A percentile compares a stretch with the other conserved stretches of the same genome.
Conservation (phyloP, 2,113 vertebrate species). For the Cercocebus atys region DNA sequence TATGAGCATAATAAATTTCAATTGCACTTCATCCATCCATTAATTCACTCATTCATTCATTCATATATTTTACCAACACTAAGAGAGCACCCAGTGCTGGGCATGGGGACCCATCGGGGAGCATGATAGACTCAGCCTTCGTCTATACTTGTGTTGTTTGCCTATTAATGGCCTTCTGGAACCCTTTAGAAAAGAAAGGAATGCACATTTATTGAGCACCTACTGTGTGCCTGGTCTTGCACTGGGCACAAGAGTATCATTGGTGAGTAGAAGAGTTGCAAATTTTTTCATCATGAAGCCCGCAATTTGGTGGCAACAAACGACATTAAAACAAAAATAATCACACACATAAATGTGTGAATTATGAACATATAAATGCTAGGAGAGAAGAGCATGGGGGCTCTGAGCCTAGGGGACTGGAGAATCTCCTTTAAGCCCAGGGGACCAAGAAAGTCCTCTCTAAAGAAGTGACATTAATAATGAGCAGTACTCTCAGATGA, state of each 20-base stretch:
- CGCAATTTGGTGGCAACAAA: no score
- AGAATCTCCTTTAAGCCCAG: no score
- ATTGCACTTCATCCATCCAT: no score
- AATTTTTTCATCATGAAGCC: not conserved
- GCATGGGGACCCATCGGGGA: accelerated
- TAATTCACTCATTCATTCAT: not conserved
- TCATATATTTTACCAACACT: accelerated
- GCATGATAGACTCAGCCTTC: not conserved
- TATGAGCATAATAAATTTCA: not conserved
- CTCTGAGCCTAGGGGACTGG: not conserved
- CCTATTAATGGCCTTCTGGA: not conserved
- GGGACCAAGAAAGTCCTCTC: not conserved
- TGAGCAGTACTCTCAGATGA: accelerated
- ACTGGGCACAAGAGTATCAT: not conserved
- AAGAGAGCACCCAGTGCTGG: accelerated
- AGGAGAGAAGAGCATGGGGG: not conserved
- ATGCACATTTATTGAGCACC: not conserved
- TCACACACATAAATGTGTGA: accelerated
- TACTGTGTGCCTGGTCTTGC: no score
- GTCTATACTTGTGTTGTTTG: no score
- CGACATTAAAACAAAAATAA: no score
- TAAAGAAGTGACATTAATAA: not conserved
- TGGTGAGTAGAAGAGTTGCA: not conserved
- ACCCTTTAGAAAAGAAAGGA: not conserved
- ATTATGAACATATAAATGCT: no score